Evolutionary conservation across 2,113 vertebrate genomes (phyloP).

Genomic region (Erinaceus europaeus): DNA sequence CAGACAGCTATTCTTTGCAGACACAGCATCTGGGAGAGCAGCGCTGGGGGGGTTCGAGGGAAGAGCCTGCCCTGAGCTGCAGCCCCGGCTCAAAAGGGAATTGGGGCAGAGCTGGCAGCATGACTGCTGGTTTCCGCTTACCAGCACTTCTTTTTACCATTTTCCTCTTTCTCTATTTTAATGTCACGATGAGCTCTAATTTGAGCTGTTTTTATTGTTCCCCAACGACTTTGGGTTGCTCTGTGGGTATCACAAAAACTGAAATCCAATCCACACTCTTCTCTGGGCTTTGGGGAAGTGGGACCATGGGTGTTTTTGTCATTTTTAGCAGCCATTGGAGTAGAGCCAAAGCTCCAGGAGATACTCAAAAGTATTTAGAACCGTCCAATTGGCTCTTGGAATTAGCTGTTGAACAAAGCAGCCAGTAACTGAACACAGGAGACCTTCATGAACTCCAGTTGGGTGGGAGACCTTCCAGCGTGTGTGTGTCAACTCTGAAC

Average conservation of each 20-base stretch:
- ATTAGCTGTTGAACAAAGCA: slow-evolving; percentile 43
- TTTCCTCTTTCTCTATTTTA: neutral
- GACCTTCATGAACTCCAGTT: slow-evolving; percentile 29
- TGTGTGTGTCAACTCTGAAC: slow-evolving; percentile 26
- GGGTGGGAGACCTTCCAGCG: slow-evolving; percentile 46
- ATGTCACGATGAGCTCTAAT: slow-evolving; percentile 37
- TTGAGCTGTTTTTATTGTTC: slow-evolving; percentile 45
- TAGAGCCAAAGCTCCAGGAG: slow-evolving; percentile 51
- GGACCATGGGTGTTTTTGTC: slow-evolving; percentile 51
- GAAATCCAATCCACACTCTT: slow-evolving; percentile 44
- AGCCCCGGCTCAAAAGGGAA: neutral
- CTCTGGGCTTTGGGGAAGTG: slow-evolving; percentile 20
- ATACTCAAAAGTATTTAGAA: neutral
- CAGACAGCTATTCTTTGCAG: neutral
- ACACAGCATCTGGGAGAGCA: neutral
- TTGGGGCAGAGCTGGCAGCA: neutral
- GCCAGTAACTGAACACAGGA: slow-evolving; percentile 21
- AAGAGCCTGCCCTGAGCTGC: neutral
- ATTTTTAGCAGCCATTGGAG: slow-evolving; percentile 47
- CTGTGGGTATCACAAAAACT: slow-evolving; percentile 49
- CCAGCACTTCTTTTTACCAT: neutral
- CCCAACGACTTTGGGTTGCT: slow-evolving; percentile 29
- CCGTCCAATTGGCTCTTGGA: slow-evolving; percentile 30
- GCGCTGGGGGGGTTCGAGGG: neutral
- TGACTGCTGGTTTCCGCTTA: neutral